Base-by-base conservation (phyloP, 2,113 vertebrate genomes). In the Garra rufa region DNA sequence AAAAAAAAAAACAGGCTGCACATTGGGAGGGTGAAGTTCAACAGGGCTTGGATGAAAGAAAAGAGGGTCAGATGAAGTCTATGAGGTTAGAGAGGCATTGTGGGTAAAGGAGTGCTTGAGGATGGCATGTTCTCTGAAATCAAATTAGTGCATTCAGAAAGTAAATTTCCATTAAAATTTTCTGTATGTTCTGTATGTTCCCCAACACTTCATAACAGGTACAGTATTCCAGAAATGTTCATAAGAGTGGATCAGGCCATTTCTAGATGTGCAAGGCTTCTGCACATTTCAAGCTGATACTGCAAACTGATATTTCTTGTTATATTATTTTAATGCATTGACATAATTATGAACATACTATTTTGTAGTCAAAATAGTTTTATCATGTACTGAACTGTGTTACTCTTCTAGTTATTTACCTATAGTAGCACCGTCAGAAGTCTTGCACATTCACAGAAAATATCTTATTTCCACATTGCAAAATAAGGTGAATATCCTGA, bases 11-110 rank as follows among this genome's bases (percentile, higher is more conserved):
- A 0, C 1, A 9, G 19, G 24, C 26, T 75, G 59, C 71, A 26
- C 65, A 74, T 46, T 6, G 34, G 44, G 19, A 65, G 78, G 15
- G 38, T 43, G 15, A 3, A 28, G 57, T 41, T 28, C 34, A 65
- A 9, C 15, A 11, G 50, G n/a, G 24, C 28, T 81, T 17, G 21
- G 50, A 82, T 85, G 61, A 82, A 30, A 82, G 83, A 30, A 28
- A 55, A 55, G 61, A 84, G 30, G 77, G 55, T 41, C 44, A 43
- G 61, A 50, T 19, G 71, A 14, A 57, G 50, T 57, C 48, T 34
- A 34, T 30, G 48, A 55, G 10, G 70, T 46, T 75, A 28, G 13
- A 74, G 43, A 48, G 30, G 63, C 63, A 67, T 9, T 65, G 63
- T 19, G 28, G 63, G 28, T 65, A 0, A 34, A 65, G 1, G 63